Evolutionary conservation across 23 tunicate species (phyloP), one percentile per base, ranked within the genome.

Genomic region (Halocynthia roretzi): DNA sequence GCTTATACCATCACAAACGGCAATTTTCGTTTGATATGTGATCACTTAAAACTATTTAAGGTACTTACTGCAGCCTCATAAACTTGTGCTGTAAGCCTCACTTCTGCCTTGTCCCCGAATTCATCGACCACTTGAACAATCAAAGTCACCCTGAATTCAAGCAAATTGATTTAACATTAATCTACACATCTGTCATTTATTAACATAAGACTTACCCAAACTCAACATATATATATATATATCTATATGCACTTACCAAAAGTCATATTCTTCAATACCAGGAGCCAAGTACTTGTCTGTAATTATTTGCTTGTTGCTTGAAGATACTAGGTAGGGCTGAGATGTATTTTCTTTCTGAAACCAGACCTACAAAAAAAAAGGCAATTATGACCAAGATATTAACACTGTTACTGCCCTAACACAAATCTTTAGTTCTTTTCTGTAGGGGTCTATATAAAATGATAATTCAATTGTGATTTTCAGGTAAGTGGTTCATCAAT

Each of bases 71-170:
- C n/a, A 19, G 80, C 57, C 80, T 89, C 96, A 70, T 44, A 80
- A 23, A 89, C 85, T 21, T 53, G 23, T 6, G 81, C 85, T 23
- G 75, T 80, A 14, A 80, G 7, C 51, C 81, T 76, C 7, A 68
- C 76, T 18, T 18, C 19, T 7, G 96, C 88, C 7, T 51, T 56
- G 20, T 86, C 96, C 0, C 96, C 96, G 61, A 72, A 89, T 57
- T 80, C 88, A 80, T 89, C 96, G 21, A 80, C 52, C 44, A 89
- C 62, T 15, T 80, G 73, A 68, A 89, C 80, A 31, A 83, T 84
- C 5, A 84, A 53, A 54, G 77, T 65, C 56, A 89, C 81, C 62
- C 96, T 89, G 77, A 7, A 80, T 19, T 6, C 22, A 67, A 67
- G 71, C 5, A 5, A 14, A n/a, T 50, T 21, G 11, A 15, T 58